Percentiles rank a stretch among this genome's conserved stretches.
These are phyloP conservation scores for Sus scrofa DNA, from an alignment of 2,113 vertebrate species.

Conservation along the genomic window DNA sequence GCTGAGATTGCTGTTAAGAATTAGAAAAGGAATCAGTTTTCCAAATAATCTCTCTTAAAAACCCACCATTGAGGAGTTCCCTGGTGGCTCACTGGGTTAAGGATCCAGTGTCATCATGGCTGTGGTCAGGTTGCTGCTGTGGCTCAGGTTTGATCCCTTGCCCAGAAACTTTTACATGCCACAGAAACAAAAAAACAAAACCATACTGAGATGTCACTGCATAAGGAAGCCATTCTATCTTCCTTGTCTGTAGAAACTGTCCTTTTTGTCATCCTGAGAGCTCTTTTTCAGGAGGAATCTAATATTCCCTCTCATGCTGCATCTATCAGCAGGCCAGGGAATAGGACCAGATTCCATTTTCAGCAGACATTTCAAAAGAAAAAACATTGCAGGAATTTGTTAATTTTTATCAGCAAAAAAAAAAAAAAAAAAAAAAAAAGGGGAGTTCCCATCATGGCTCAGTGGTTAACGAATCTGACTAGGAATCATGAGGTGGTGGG, in stretches of 20 bases:
- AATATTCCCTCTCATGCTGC: not conserved
- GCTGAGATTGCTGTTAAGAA: not conserved
- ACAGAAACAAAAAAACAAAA: too few relatives aligned
- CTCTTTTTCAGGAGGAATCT: not conserved
- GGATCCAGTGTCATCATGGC: too few relatives aligned
- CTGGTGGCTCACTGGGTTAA: too few relatives aligned
- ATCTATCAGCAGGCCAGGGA: not conserved
- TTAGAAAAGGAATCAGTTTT: constrained; percentile 13
- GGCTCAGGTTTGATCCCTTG: too few relatives aligned
- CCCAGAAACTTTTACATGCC: too few relatives aligned
- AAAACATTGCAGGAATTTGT: constrained; percentile 6
- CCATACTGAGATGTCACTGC: not conserved
- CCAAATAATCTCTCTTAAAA: constrained; percentile 9
- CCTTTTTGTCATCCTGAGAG: not conserved
- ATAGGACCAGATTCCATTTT: not conserved
- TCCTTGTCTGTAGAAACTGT: not conserved
- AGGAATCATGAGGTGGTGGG: too few relatives aligned
- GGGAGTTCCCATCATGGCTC: too few relatives aligned
- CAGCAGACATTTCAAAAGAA: not conserved
- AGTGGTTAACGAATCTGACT: too few relatives aligned
- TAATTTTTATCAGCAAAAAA: not conserved
- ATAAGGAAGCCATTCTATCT: not conserved
- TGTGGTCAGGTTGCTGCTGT: too few relatives aligned
- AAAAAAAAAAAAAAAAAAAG: not conserved
- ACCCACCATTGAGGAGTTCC: not conserved